These are phyloP conservation scores for Aplysina aerophoba DNA, from an alignment of 37 sponge, comb jelly and placozoan genomes.

Conservation along the genomic window DNA sequence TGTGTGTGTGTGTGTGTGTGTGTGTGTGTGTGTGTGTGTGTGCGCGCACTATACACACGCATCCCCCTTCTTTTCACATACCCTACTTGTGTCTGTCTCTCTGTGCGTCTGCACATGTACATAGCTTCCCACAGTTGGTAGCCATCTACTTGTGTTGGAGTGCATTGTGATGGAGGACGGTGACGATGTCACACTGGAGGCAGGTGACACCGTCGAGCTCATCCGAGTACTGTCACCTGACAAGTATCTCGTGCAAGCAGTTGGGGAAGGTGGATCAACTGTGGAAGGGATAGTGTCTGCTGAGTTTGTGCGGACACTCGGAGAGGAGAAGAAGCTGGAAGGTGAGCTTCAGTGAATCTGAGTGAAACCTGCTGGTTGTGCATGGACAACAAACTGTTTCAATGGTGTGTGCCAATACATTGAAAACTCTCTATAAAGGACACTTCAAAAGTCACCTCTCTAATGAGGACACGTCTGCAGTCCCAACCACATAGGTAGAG, in stretches of 20 bases:
- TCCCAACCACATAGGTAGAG: too few species aligned
- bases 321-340: slow-evolving; percentile 11
- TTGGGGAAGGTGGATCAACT: slow-evolving; percentile 4
- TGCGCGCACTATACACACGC: too few species aligned
- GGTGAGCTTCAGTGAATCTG: background rate
- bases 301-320: slow-evolving; percentile 45
- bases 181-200: slow-evolving; percentile 61
- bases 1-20: too few species aligned
- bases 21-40: too few species aligned
- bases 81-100: too few species aligned
- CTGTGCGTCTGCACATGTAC: background rate
- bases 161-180: slow-evolving; percentile 74
- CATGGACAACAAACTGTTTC: background rate
- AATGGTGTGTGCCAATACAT: too few species aligned
- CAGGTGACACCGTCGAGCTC: slow-evolving; percentile 72
- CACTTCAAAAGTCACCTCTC: too few species aligned
- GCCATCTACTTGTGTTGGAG: slow-evolving; percentile 74
- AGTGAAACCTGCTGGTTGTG: background rate
- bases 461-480: too few species aligned
- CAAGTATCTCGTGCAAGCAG: slow-evolving; percentile 38
- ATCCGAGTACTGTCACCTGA: slow-evolving; percentile 33
- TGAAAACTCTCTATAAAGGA: background rate
- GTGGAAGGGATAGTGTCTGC: slow-evolving; percentile 57
- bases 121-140: slow-evolving; percentile 35
- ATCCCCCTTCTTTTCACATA: background rate